These are phyloP conservation scores for Aselliscus stoliczkanus DNA, from an alignment of 2,797 vertebrate genomes.

Conservation along the genomic window DNA sequence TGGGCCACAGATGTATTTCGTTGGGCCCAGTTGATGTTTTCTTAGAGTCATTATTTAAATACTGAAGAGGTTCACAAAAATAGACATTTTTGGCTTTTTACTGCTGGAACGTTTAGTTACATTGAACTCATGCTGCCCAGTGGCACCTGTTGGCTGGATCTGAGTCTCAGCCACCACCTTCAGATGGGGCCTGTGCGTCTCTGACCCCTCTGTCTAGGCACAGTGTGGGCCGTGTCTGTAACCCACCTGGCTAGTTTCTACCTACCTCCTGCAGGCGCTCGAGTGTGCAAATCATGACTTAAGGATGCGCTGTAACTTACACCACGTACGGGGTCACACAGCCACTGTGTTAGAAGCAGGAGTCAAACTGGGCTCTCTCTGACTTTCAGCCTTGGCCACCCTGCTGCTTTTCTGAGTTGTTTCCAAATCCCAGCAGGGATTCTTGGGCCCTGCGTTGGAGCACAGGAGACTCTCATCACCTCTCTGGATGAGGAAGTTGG, in stretches of 20 bases:
- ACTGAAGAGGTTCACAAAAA: background rate
- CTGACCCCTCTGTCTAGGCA: background rate
- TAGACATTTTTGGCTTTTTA: background rate
- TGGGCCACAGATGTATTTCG: background rate
- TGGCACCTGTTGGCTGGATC: background rate
- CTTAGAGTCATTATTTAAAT: background rate
- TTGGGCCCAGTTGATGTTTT: background rate
- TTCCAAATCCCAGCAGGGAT: background rate
- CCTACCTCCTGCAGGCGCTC: background rate
- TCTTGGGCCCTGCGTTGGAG: background rate
- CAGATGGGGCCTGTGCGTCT: background rate
- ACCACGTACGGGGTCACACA: too few species aligned
- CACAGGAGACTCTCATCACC: background rate
- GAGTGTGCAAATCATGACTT: background rate
- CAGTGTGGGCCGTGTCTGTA: fast-evolving
- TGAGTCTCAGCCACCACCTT: background rate
- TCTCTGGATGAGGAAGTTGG: background rate
- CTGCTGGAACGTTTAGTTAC: background rate
- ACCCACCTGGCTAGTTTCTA: background rate
- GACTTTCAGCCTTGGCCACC: background rate
- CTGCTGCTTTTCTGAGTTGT: background rate
- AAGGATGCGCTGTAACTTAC: background rate
- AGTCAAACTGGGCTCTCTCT: background rate
- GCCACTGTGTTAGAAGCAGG: background rate
- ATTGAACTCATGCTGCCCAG: background rate